Evolutionary conservation across 1,140 invertebrate species (phyloP), one percentile per base, ranked within the genome.

Genomic region (Nephotettix cincticeps): DNA sequence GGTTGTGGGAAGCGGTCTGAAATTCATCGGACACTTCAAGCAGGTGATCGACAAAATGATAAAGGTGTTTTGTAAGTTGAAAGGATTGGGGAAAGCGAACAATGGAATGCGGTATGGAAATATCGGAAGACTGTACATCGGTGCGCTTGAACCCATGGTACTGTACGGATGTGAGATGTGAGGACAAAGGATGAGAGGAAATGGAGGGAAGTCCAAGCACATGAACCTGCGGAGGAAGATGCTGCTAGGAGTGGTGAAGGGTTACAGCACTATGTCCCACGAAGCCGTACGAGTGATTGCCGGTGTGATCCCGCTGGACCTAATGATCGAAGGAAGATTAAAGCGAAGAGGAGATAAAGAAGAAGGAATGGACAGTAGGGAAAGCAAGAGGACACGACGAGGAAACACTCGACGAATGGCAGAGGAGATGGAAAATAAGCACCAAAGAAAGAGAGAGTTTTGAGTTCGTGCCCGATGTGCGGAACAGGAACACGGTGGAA

Each of bases 81-180:
- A n/a, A 54, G 23, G 47, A 54, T 6, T 54, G 47, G 47, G 6
- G 3, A 54, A 25, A n/a, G 47, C 47, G 23, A 54, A 54, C 23
- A 19, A 25, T n/a, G 47, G 47, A 4, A 19, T 54, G 17, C 4
- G 17, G 6, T 9, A n/a, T n/a, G 47, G 6, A 6, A 19, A n/a
- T 6, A 6, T 54, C 6, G 19, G 23, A 54, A 25, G 17, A 54
- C 19, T 54, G 23, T 54, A 54, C 47, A 54, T n/a, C n/a, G 47
- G 47, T 19, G 23, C 19, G 23, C n/a, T 54, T 19, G 47, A 54
- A 25, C 47, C 47, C 3, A 54, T 54, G 23, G 19, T 54, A n/a
- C 47, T n/a, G 23, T 54, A 54, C 19, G 47, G 47, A 4, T 54
- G 47, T 54, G 47, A 54, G 47, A n/a, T 54, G 47, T 54, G 47